phyloP scores from a whole-genome alignment of 2,888 invertebrate species.

The Scaeva pyrastri region DNA sequence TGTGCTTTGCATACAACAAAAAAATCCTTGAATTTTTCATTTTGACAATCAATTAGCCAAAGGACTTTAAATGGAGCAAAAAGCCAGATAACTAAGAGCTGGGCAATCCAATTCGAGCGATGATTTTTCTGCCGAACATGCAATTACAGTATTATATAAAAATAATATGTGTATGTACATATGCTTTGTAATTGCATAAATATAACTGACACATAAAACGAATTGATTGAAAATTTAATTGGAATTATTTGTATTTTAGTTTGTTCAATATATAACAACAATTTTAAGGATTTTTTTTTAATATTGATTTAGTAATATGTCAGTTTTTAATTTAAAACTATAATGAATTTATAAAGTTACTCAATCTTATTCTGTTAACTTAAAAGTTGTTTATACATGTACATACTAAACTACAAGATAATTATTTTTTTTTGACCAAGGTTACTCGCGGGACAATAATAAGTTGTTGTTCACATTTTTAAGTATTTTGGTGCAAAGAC shows the following conservation, averaged over 20 bases:
- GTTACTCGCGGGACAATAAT: too few species aligned
- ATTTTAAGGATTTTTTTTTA: background rate
- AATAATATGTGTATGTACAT: background rate
- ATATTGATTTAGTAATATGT: background rate
- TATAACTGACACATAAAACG: background rate
- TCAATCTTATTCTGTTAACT: too few species aligned
- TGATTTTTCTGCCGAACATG: constrained; percentile 17
- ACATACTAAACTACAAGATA: too few species aligned
- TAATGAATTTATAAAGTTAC: background rate
- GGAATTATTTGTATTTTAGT: background rate
- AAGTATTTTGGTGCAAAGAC: background rate
- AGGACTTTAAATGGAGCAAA: constrained; percentile 12
- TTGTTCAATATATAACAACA: background rate
- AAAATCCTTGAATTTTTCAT: constrained; percentile 16
- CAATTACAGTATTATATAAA: constrained; percentile 7
- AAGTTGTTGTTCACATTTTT: too few species aligned
- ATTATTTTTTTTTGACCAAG: too few species aligned
- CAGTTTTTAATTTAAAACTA: background rate
- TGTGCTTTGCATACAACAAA: background rate
- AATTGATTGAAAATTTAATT: constrained; percentile 36
- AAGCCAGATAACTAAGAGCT: constrained; percentile 8
- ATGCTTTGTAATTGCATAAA: constrained; percentile 17
- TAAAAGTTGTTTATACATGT: too few species aligned
- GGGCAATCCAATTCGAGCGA: constrained; percentile 16
- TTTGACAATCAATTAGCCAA: constrained; percentile 16